Percentiles rank a stretch among this genome's conserved stretches.
phyloP scores from a whole-genome alignment of 2,797 vertebrate genomes.

The Pelobates cultripes region DNA sequence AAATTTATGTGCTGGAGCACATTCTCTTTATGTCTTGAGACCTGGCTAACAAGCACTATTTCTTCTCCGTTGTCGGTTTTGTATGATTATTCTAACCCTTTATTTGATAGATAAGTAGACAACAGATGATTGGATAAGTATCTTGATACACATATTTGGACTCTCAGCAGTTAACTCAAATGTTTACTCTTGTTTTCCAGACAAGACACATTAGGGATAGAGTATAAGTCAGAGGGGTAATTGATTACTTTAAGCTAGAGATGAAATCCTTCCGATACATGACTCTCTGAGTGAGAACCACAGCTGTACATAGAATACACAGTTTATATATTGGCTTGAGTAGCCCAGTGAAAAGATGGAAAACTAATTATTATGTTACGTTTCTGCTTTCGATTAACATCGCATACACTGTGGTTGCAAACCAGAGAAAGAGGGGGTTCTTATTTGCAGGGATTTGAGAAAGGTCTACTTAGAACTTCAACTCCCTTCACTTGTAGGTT shows the following conservation, averaged over 20 bases:
- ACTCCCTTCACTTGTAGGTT: no score
- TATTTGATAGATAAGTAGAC: neutral
- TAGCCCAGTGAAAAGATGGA: constrained; percentile 1
- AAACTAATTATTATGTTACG: constrained; percentile 7
- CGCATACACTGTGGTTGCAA: neutral
- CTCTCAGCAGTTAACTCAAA: neutral
- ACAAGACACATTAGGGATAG: constrained; percentile 34
- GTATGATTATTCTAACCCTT: neutral
- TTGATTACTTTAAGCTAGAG: constrained; percentile 29
- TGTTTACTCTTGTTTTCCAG: constrained; percentile 25
- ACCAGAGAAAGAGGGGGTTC: neutral
- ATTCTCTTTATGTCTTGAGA: neutral
- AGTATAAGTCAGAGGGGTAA: constrained; percentile 27
- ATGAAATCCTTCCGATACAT: constrained; percentile 31
- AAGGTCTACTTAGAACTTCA: no score
- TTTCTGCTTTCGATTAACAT: constrained; percentile 6
- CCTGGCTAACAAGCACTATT: neutral
- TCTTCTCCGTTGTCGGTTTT: neutral
- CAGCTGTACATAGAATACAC: constrained; percentile 33
- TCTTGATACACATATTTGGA: neutral
- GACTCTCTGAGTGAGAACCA: constrained; percentile 30
- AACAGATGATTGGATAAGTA: neutral
- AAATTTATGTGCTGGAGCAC: neutral
- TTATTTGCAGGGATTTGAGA: no score
- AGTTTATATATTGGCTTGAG: constrained; percentile 19